These are phyloP conservation scores for Platynereis dumerilii DNA, from an alignment of 2,888 invertebrate genomes.

Conservation along the genomic window DNA sequence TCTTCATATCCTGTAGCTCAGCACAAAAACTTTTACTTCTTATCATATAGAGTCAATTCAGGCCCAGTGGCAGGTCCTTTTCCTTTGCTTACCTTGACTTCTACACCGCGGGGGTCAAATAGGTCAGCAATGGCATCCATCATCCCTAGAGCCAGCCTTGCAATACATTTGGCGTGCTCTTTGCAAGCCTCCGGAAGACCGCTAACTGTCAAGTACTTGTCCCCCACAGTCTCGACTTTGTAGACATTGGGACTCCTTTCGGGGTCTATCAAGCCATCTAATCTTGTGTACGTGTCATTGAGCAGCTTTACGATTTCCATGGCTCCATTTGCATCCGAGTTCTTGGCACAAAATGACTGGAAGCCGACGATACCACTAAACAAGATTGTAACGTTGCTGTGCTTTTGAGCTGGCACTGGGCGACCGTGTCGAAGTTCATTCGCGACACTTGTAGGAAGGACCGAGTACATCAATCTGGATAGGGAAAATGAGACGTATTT, in stretches of 20 bases:
- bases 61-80: no score
- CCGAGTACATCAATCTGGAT: constrained; percentile 86
- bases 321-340: constrained; percentile 90
- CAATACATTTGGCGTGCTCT: constrained; percentile 26
- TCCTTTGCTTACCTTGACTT: constrained; percentile 72
- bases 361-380: constrained; percentile 95
- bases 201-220: constrained; percentile 95
- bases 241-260: constrained; percentile 92
- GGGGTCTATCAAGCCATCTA: constrained; percentile 91
- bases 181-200: constrained; percentile 27
- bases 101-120: constrained; percentile 81
- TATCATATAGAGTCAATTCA: no score
- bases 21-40: neutral
- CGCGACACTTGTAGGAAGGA: constrained; percentile 92
- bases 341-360: constrained; percentile 83
- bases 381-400: constrained; percentile 85
- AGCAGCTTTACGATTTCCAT: constrained; percentile 96
- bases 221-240: constrained; percentile 97
- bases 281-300: constrained; percentile 90
- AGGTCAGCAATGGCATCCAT: constrained; percentile 91
- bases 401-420: constrained; percentile 83
- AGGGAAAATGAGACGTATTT: no score
- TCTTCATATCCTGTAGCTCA: neutral
- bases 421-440: constrained; percentile 89
- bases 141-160: constrained; percentile 83